Percentiles rank a stretch among this genome's conserved stretches.
Conservation (phyloP, 2,888 invertebrate genomes). For the Nephrocerus scutellatus region DNA sequence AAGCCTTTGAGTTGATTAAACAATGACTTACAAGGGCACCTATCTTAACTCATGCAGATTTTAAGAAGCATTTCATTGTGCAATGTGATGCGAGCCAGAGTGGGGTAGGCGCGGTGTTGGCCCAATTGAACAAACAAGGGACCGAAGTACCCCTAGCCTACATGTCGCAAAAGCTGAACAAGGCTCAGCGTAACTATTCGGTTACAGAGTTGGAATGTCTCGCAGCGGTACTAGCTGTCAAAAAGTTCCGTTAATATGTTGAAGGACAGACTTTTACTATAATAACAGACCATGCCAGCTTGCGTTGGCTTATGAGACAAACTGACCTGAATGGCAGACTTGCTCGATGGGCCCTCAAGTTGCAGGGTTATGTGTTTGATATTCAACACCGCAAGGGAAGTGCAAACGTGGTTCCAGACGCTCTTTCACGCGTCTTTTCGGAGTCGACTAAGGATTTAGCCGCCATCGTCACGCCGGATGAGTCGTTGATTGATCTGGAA, state of each 20-base stretch:
- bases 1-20: conserved; percentile 11
- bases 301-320: too few relatives aligned
- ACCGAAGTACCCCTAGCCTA: conserved; percentile 12
- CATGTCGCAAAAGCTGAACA: conserved; percentile 18
- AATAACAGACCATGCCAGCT: too few relatives aligned
- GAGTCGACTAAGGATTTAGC: too few relatives aligned
- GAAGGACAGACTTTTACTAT: too few relatives aligned
- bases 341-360: too few relatives aligned
- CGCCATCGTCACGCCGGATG: too few relatives aligned
- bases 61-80: conserved; percentile 11
- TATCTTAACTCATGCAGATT: conserved; percentile 11
- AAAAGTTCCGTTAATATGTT: conserved; percentile 12
- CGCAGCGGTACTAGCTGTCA: conserved; percentile 8
- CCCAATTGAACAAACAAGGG: conserved; percentile 11
- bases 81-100: conserved; percentile 14
- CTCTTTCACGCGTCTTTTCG: too few relatives aligned
- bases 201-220: conserved; percentile 13
- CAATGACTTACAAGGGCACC: conserved; percentile 9
- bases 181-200: conserved; percentile 13
- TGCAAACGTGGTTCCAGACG: too few relatives aligned
- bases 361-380: too few relatives aligned
- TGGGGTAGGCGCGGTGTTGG: conserved; percentile 13
- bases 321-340: too few relatives aligned
- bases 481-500: too few relatives aligned
- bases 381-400: too few relatives aligned